Percentiles rank a stretch among this genome's conserved stretches.
Evolutionary conservation across 2,797 vertebrate species (phyloP).

Genomic region (Pseudocheirus occidentalis): DNA sequence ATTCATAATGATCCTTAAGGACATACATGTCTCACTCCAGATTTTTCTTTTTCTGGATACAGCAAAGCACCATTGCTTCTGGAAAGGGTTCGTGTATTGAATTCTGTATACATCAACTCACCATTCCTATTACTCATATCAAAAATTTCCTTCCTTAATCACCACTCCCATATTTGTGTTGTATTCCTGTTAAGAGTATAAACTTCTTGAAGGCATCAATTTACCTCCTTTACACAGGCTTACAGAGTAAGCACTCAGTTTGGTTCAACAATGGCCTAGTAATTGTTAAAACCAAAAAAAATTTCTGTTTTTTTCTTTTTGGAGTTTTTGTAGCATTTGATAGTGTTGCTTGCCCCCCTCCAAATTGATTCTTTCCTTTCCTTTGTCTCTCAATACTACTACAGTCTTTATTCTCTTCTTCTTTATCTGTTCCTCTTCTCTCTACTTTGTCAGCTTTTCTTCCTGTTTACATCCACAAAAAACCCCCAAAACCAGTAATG

Average conservation of each 20-base stretch:
- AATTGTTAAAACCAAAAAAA: neutral
- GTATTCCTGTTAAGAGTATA: neutral
- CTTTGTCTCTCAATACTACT: neutral
- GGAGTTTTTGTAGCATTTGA: neutral
- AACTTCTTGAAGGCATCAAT: neutral
- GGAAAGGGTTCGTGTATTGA: neutral
- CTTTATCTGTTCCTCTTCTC: neutral
- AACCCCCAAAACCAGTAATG: neutral
- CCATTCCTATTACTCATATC: neutral
- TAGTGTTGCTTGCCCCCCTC: neutral
- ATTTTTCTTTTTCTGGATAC: neutral
- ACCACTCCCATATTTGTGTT: neutral
- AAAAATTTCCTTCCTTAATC: neutral
- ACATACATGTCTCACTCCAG: neutral
- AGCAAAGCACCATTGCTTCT: neutral
- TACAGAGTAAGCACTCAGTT: neutral
- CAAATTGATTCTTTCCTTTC: neutral
- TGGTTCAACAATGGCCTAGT: neutral
- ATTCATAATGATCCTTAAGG: neutral
- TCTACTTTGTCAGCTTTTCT: slow-evolving; percentile 17
- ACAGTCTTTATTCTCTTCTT: neutral
- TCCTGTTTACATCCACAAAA: neutral
- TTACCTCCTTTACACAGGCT: no score
- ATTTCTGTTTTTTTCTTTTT: neutral
- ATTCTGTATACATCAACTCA: neutral